Percentiles rank a stretch among this genome's conserved stretches.
Evolutionary conservation across 2,797 vertebrate genomes (phyloP).

Genomic region (Scyliorhinus canicula): DNA sequence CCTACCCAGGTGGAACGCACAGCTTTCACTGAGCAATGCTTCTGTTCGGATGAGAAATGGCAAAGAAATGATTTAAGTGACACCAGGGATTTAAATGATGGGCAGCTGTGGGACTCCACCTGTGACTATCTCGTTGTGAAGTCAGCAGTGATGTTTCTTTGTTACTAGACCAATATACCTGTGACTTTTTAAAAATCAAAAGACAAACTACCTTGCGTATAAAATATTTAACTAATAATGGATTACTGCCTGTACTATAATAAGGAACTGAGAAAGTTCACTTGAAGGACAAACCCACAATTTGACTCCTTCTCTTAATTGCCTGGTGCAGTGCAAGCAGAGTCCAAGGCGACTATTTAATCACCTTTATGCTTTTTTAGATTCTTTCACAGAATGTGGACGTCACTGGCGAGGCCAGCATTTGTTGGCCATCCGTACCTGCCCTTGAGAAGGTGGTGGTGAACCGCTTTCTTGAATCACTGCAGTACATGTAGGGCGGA

Average conservation of each 20-base stretch:
- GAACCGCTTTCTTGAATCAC: too few species aligned
- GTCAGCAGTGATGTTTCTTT: neutral
- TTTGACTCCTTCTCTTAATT: neutral
- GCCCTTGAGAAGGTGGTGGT: too few species aligned
- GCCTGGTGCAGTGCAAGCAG: neutral
- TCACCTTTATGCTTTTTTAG: neutral
- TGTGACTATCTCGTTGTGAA: neutral
- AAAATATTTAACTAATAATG: constrained; percentile 14
- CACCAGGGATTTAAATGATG: neutral
- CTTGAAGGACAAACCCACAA: neutral
- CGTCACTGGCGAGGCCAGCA: too few species aligned
- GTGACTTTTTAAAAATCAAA: constrained; percentile 20
- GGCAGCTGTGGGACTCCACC: neutral
- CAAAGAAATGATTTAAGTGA: neutral
- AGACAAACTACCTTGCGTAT: neutral
- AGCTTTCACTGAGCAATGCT: neutral
- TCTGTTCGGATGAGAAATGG: neutral
- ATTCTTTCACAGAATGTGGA: too few species aligned
- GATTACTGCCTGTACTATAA: neutral
- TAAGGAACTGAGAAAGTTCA: neutral
- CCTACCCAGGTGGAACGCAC: neutral
- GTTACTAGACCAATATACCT: neutral
- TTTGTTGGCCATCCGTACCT: too few species aligned
- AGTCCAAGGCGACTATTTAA: neutral
- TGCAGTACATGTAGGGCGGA: too few species aligned